Evolutionary conservation across 2,888 invertebrate species (phyloP).

Genomic region (Erynnis tages): DNA sequence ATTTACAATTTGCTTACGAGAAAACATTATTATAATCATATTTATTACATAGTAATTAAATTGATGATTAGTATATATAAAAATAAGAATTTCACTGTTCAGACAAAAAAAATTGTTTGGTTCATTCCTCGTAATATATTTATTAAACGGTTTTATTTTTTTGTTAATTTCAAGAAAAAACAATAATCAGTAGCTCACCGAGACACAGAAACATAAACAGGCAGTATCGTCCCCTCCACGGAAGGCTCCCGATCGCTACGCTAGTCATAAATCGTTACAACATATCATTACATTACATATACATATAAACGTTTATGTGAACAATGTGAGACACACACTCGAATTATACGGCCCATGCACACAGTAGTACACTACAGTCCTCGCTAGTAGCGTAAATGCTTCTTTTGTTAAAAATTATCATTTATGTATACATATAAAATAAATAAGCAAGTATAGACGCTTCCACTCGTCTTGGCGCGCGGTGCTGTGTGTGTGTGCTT

Average conservation of each 20-base stretch:
- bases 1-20: too few relatives aligned
- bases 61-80: too few relatives aligned
- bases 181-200: too few relatives aligned
- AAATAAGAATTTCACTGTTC: too few relatives aligned
- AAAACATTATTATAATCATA: too few relatives aligned
- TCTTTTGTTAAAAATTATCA: slow-evolving; percentile 45
- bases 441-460: slow-evolving; percentile 48
- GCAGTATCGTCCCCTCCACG: slow-evolving; percentile 51
- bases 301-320: slow-evolving; percentile 39
- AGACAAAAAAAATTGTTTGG: too few relatives aligned
- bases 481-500: too few relatives aligned
- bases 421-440: slow-evolving; percentile 52
- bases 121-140: too few relatives aligned
- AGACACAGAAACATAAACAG: slow-evolving; percentile 57
- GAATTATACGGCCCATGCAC: slow-evolving; percentile 44
- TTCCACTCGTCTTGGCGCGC: too few relatives aligned
- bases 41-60: too few relatives aligned
- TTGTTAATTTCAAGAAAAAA: too few relatives aligned
- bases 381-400: slow-evolving; percentile 69
- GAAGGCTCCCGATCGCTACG: slow-evolving; percentile 47
- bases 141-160: too few relatives aligned
- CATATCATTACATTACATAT: slow-evolving; percentile 36
- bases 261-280: slow-evolving; percentile 38
- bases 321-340: slow-evolving; percentile 38
- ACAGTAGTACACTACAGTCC: slow-evolving; percentile 48